Base-by-base conservation (phyloP, 2,113 vertebrate genomes). In the Eretmochelys imbricata region DNA sequence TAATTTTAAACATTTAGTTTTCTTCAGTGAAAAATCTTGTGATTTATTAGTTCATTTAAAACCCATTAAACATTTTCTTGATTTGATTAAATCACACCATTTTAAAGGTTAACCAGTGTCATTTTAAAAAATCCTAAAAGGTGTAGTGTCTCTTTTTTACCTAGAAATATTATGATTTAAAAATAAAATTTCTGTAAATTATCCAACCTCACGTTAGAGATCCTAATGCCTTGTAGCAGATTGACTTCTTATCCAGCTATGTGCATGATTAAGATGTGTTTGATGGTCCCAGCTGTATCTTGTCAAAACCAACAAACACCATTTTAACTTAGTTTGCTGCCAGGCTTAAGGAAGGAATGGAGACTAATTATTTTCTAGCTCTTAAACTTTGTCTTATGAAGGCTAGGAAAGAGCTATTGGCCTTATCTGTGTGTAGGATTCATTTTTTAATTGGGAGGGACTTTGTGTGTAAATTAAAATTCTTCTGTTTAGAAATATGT, bases 1-100 rank as follows among this genome's bases (percentile, higher is more conserved):
- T 90, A 92, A 91, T 78, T 24, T 72, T 4, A 57, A 96, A 95
- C 93, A 91, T 96, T 96, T 94, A 81, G 49, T 87, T 96, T 97
- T 96, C 96, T 97, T 97, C 89, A 25, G 24, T 95, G 88, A 84
- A 95, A 96, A 94, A 89, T 75, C 91, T 84, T 51, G 80, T 97
- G 97, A 98, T 98, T 97, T 98, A 98, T 98, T 97, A 97, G 94
- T 97, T 97, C 97, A 97, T 98, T 97, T 97, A 97, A 98, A 98
- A 96, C 93, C 90, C 96, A 98, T 98, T 98, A 98, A 97, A 98
- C 94, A 95, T 97, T 96, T 97, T 95, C 95, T 98, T 93, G 94
- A 94, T 96, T 97, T 98, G 97, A 98, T 98, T 97, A 97, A 98
- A 97, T 97, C 87, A 96, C 93, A 96, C 93, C 88, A 97, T 96